Conservation (phyloP, 2,797 vertebrate species). For the Chrysocyon brachyurus region DNA sequence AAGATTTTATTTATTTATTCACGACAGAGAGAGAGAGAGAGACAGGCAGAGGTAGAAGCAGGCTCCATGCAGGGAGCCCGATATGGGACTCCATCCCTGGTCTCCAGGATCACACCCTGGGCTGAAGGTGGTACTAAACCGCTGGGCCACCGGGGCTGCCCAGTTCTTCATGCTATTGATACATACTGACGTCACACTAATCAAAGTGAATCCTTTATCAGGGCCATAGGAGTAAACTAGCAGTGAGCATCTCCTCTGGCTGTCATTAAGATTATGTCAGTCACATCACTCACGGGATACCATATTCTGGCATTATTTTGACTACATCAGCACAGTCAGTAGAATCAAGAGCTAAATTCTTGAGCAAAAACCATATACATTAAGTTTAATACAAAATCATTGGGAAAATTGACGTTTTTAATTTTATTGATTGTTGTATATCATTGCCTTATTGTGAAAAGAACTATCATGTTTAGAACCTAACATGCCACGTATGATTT, state of each 20-base stretch:
- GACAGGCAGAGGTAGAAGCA: no score
- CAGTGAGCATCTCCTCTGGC: not conserved
- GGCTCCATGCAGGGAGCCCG: no score
- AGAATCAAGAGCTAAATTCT: constrained; percentile 34
- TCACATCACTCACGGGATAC: not conserved
- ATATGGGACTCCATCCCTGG: no score
- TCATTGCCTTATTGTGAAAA: not conserved
- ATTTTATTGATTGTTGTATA: constrained; percentile 16
- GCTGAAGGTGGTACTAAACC: no score
- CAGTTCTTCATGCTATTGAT: not conserved
- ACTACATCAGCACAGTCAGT: not conserved
- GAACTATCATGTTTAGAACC: not conserved
- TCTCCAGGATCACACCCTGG: no score
- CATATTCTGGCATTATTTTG: not conserved
- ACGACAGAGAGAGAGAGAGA: no score
- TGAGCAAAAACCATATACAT: not conserved
- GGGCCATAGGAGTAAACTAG: not conserved
- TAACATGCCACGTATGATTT: not conserved
- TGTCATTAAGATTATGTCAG: not conserved
- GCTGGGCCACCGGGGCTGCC: no score
- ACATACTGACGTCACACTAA: not conserved
- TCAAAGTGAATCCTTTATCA: not conserved
- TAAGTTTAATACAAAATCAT: not conserved
- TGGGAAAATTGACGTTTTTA: not conserved
- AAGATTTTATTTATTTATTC: no score